Percentiles rank a stretch among this genome's conserved stretches.
These are phyloP conservation scores for Parasteatoda lunata DNA, from an alignment of 2,888 invertebrate genomes.

Conservation along the genomic window DNA sequence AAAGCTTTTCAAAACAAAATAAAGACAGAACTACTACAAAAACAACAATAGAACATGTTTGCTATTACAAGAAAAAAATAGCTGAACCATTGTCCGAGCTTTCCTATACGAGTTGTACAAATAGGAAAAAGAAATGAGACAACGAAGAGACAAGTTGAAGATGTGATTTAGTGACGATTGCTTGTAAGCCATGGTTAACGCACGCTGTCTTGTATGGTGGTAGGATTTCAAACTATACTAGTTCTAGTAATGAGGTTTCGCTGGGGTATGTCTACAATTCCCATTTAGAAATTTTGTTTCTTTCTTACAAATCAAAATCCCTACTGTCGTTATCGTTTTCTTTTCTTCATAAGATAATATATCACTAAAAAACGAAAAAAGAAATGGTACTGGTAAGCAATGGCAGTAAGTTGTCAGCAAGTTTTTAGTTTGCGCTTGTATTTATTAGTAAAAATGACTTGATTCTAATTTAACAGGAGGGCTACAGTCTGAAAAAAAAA, in stretches of 20 bases:
- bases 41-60: slow-evolving; percentile 30
- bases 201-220: slow-evolving; percentile 29
- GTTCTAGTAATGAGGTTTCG: slow-evolving; percentile 52
- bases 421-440: too few species aligned
- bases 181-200: slow-evolving; percentile 54
- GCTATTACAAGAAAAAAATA: slow-evolving; percentile 48
- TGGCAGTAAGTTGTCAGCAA: too few species aligned
- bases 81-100: slow-evolving; percentile 49
- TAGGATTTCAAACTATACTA: slow-evolving; percentile 41
- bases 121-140: slow-evolving; percentile 54
- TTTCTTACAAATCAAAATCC: slow-evolving; percentile 47
- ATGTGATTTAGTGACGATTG: slow-evolving; percentile 64
- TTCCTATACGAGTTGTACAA: slow-evolving; percentile 52
- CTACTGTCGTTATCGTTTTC: slow-evolving; percentile 21
- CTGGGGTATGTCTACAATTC: slow-evolving; percentile 11
- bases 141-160: slow-evolving; percentile 22
- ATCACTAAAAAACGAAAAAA: slow-evolving; percentile 4
- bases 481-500: too few species aligned
- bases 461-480: too few species aligned
- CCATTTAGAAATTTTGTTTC: slow-evolving; percentile 29
- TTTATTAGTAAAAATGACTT: too few species aligned
- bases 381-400: too few species aligned
- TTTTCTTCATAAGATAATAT: slow-evolving; percentile 10
- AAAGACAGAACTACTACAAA: slow-evolving; percentile 7
- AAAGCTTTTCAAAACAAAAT: slow-evolving; percentile 26